Evolutionary conservation across 2,888 invertebrate genomes (phyloP).

Genomic region (Xanthorhoe designata): DNA sequence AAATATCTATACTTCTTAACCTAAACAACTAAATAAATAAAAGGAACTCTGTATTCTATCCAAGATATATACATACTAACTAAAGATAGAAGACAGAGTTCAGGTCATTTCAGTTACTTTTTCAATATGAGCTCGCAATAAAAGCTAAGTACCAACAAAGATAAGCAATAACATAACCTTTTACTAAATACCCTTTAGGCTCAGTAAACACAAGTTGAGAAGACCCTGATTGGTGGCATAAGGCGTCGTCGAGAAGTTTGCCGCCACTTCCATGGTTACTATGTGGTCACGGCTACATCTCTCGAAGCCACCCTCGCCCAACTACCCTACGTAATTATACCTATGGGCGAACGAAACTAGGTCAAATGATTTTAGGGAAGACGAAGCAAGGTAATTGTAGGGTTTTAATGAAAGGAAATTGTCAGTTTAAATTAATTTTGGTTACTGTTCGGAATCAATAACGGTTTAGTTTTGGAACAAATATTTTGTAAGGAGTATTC

Average conservation of each 20-base stretch:
- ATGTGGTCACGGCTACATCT: constrained; percentile 12
- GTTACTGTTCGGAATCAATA: constrained; percentile 9
- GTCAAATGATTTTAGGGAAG: constrained; percentile 37
- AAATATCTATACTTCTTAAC: too few species aligned
- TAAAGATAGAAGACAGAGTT: too few species aligned
- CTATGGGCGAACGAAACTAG: constrained; percentile 39
- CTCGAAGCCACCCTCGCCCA: constrained; percentile 8
- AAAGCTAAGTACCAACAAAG: not conserved
- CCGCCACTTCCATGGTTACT: constrained; percentile 18
- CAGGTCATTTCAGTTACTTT: not conserved
- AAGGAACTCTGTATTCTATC: too few species aligned
- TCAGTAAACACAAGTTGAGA: not conserved
- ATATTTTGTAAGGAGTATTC: not conserved
- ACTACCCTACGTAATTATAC: constrained; percentile 27
- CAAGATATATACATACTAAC: too few species aligned
- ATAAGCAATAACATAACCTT: constrained; percentile 1
- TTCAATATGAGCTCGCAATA: not conserved
- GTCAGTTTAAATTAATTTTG: constrained; percentile 23
- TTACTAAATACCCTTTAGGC: not conserved
- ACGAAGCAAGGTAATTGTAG: constrained; percentile 27
- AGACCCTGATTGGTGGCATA: not conserved
- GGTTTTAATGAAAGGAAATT: constrained; percentile 28
- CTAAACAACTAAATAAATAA: too few species aligned
- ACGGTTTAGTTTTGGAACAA: constrained; percentile 4
- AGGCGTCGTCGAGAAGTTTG: not conserved